A percentile compares a stretch with the other conserved stretches of the same genome.
These are phyloP conservation scores for Solea solea DNA, from an alignment of 2,113 vertebrate genomes.

Conservation along the genomic window DNA sequence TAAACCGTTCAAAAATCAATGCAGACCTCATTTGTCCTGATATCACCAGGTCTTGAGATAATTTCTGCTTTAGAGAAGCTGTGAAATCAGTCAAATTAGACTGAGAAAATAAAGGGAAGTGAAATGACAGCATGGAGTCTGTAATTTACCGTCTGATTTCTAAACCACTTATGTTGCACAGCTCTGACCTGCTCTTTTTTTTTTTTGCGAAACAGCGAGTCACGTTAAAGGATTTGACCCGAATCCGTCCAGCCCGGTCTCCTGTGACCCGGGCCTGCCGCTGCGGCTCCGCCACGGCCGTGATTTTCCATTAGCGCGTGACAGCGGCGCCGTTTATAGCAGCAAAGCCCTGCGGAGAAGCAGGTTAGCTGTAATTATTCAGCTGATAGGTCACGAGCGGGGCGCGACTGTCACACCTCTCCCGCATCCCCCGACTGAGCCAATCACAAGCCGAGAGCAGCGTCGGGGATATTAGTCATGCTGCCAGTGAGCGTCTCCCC, in stretches of 20 bases:
- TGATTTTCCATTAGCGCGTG: constrained; percentile 47
- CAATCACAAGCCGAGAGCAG: constrained; percentile 3
- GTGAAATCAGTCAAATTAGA: too few species aligned
- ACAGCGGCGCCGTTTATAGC: constrained; percentile 41
- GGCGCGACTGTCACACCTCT: constrained; percentile 32
- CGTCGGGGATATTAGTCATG: constrained; percentile 28
- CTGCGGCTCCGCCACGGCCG: background rate
- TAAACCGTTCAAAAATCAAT: too few species aligned
- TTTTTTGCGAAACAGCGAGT: background rate
- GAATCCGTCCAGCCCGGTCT: constrained; percentile 30
- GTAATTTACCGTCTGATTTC: too few species aligned
- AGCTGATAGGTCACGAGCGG: constrained; percentile 34
- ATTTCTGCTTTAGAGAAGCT: too few species aligned
- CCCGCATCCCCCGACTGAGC: constrained; percentile 5
- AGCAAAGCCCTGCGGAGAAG: constrained; percentile 33
- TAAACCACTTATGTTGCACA: too few species aligned
- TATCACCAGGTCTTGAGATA: too few species aligned
- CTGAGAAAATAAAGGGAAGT: too few species aligned
- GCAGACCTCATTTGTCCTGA: too few species aligned
- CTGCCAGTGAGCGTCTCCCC: background rate
- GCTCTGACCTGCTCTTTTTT: background rate
- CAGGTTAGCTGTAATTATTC: constrained; percentile 64
- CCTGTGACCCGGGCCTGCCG: constrained; percentile 6
- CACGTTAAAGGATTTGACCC: constrained; percentile 42
- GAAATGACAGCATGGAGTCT: too few species aligned